Percentiles rank a stretch among this genome's conserved stretches.
These are phyloP conservation scores for Bufo bufo DNA, from an alignment of 2,113 vertebrate genomes.

Conservation along the genomic window DNA sequence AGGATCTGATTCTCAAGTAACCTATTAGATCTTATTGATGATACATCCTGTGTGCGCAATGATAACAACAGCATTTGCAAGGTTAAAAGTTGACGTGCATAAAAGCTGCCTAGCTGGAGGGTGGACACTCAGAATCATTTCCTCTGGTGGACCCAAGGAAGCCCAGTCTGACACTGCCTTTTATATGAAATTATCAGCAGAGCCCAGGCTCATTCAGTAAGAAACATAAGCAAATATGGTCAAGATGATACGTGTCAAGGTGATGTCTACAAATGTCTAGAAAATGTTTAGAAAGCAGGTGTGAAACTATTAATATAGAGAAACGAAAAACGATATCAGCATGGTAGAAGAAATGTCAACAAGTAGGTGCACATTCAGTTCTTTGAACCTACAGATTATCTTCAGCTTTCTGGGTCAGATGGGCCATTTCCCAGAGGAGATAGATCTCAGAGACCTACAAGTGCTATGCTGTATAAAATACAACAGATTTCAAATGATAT, in stretches of 20 bases:
- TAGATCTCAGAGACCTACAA: neutral
- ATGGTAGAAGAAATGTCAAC: neutral
- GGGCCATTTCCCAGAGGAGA: conserved; percentile 12
- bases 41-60: too few relatives aligned
- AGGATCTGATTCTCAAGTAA: too few relatives aligned
- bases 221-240: neutral
- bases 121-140: neutral
- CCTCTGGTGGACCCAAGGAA: neutral
- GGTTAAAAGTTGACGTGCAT: too few relatives aligned
- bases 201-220: neutral
- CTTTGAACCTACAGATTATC: conserved; percentile 2
- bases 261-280: neutral
- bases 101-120: too few relatives aligned
- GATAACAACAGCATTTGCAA: too few relatives aligned
- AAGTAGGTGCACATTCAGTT: neutral
- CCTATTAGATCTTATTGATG: too few relatives aligned
- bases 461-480: neutral
- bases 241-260: neutral
- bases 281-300: too few relatives aligned
- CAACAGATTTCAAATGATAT: too few relatives aligned
- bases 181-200: neutral
- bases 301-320: neutral
- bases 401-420: neutral
- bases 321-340: neutral
- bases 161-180: neutral